These are phyloP conservation scores for Cariama cristata DNA, from an alignment of 2,113 vertebrate species.

Conservation along the genomic window DNA sequence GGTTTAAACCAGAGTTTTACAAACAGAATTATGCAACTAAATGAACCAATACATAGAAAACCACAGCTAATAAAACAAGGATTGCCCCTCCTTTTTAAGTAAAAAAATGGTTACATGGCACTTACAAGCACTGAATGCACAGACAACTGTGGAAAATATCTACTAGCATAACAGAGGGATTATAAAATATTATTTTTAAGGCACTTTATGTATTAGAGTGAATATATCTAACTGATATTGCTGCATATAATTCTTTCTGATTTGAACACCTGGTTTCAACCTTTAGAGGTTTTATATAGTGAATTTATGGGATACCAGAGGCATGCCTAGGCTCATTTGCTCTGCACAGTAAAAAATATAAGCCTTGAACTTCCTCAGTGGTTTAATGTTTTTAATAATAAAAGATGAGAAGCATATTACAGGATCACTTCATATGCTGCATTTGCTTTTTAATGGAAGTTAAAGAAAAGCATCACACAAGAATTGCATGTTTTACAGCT, in stretches of 20 bases:
- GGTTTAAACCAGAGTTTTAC: background rate
- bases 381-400: constrained; percentile 55
- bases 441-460: constrained; percentile 45
- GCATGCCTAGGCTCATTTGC: constrained; percentile 26
- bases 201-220: background rate
- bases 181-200: constrained; percentile 26
- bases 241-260: constrained; percentile 3
- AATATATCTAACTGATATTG: background rate
- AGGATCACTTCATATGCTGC: constrained; percentile 45
- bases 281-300: constrained; percentile 11
- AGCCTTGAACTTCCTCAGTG: constrained; percentile 35
- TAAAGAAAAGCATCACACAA: constrained; percentile 19
- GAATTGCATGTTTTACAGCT: constrained; percentile 32
- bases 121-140: background rate
- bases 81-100: background rate
- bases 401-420: constrained; percentile 53
- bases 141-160: background rate
- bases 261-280: constrained; percentile 9
- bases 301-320: constrained; percentile 24
- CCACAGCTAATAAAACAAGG: background rate
- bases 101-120: background rate
- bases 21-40: background rate
- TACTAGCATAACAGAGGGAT: background rate
- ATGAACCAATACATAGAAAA: background rate
- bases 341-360: constrained; percentile 32